Base-by-base conservation (phyloP, 2,113 vertebrate genomes). In the Sinocyclocheilus anshuiensis region DNA sequence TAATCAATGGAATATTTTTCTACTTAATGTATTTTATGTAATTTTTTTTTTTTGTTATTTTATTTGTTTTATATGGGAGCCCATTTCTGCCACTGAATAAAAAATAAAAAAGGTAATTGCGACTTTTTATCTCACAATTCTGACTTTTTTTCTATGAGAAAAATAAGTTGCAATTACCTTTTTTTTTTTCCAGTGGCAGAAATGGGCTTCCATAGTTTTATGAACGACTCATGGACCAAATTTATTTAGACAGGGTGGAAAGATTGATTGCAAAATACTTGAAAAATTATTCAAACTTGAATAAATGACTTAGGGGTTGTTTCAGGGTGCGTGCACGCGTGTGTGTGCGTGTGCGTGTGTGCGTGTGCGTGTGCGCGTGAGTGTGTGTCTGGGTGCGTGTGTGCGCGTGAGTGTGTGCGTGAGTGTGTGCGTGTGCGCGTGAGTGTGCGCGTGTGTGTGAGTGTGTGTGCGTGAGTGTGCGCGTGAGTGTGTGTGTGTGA, bases 281-380 rank as follows among this genome's bases (percentile, higher is more conserved):
- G 86, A 87, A 81, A 16, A 42, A 61, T 61, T 2, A 85, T 67
- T 80, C 22, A 81, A 12, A 85, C 77, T 84, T 80, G 75, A 87
- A 87, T 61, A 22, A 26, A 5, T 59, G 50, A 69, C 11, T 72
- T 18, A 18, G 13, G 16, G 53, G 15, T 72, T 29, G 36, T 26
- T n/a, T 48, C n/a, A 29, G 13, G 26, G 36, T 67, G 53, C 63
- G 16, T 55, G 75, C 65, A 24, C n/a, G 24, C 42, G 61, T 15
- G 53, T 63, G 24, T 74, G 9, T 42, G 50, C 45, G 6, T 7
- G 53, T 18, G 29, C 11, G 48, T 26, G 4, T 59, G 42, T 2
- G 42, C 9, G 42, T 45, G 42, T 45, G 42, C 1, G 7, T 1
- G 42, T 9, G 8, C 1, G 8, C 9, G 1, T 9, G 42, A 1